Percentiles rank a stretch among this genome's conserved stretches.
Evolutionary conservation across 1,140 invertebrate genomes (phyloP).

Genomic region (Helicoverpa armigera): DNA sequence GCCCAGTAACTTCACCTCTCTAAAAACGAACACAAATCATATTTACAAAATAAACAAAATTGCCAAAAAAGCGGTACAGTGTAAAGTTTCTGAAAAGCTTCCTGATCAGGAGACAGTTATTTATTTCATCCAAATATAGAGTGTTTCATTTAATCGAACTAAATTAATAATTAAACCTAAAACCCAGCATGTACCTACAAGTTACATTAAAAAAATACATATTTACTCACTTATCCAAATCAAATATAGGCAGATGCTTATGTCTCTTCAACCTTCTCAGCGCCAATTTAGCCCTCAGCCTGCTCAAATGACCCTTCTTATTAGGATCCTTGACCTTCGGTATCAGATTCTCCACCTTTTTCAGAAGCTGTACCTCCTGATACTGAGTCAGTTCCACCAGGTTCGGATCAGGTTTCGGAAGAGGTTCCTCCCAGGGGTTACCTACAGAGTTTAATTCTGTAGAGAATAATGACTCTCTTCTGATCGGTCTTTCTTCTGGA

Average conservation of each 20-base stretch:
- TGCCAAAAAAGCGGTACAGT: no score
- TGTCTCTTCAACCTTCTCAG: slow-evolving; percentile 76
- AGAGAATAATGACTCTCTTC: slow-evolving; percentile 73
- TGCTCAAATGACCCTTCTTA: slow-evolving; percentile 65
- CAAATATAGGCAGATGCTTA: slow-evolving; percentile 77
- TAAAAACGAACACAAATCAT: slow-evolving; percentile 47
- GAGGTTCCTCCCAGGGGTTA: slow-evolving; percentile 68
- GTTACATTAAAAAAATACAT: no score
- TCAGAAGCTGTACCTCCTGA: slow-evolving; percentile 79
- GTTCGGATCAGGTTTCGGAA: slow-evolving; percentile 50
- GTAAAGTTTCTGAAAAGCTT: no score
- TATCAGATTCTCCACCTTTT: slow-evolving; percentile 71
- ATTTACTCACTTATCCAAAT: slow-evolving; percentile 76
- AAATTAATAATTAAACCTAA: no score
- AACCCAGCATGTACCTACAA: no score
- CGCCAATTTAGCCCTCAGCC: slow-evolving; percentile 71
- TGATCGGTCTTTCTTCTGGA: slow-evolving; percentile 62
- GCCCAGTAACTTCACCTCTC: slow-evolving; percentile 69
- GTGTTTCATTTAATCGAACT: no score
- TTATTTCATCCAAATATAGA: no score
- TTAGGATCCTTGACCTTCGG: slow-evolving; percentile 64
- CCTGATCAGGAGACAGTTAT: no score
- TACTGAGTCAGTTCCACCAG: slow-evolving; percentile 73
- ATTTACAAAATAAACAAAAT: neutral
- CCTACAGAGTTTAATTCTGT: slow-evolving; percentile 67